phyloP scores from a whole-genome alignment of 2,888 invertebrate genomes.

The Cephus runcator region DNA sequence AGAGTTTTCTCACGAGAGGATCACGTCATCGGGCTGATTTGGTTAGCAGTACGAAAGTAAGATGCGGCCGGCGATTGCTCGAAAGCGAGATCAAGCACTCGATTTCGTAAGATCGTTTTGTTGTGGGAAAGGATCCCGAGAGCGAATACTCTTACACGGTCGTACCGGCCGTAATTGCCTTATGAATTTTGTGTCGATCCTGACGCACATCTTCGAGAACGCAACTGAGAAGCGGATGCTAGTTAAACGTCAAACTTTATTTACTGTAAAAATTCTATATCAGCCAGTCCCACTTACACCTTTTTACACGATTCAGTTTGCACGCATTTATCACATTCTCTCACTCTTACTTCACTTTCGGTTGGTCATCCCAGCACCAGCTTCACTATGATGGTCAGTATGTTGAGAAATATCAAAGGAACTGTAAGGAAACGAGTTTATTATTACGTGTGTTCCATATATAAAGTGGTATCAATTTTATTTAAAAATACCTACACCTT shows the following conservation, averaged over 20 bases:
- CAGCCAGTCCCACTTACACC: neutral
- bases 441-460: neutral
- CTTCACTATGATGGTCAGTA: constrained; percentile 87
- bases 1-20: constrained; percentile 12
- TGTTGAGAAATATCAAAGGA: constrained; percentile 92
- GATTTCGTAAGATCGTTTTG: constrained; percentile 13
- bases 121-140: neutral
- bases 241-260: neutral
- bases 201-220: neutral
- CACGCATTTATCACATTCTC: neutral
- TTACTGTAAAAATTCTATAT: neutral
- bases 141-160: neutral
- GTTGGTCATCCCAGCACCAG: constrained; percentile 81
- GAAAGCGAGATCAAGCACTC: constrained; percentile 11
- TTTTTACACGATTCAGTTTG: neutral
- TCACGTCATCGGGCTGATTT: constrained; percentile 16
- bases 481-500: constrained; percentile 79
- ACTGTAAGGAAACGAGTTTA: constrained; percentile 77
- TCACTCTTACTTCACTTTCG: neutral
- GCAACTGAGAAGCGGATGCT: neutral
- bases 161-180: neutral
- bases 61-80: constrained; percentile 5
- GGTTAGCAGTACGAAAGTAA: constrained; percentile 16
- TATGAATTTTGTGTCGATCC: neutral
- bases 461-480: neutral